These are phyloP conservation scores for Paramormyrops hopkinsi DNA, from an alignment of 2,797 vertebrate genomes.

Conservation along the genomic window DNA sequence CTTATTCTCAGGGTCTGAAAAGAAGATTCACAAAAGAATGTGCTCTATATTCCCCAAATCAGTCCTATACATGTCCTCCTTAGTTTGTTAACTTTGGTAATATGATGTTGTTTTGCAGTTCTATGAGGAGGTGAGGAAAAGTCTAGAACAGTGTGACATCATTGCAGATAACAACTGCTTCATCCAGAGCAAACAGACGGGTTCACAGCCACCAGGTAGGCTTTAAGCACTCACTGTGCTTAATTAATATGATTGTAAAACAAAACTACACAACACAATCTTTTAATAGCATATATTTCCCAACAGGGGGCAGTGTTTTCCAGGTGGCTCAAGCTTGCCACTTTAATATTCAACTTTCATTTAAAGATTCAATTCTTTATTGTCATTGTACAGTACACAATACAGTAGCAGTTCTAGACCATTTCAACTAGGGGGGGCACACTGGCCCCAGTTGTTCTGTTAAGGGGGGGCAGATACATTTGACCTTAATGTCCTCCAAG, in stretches of 20 bases:
- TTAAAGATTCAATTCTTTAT: not conserved
- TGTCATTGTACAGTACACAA: not conserved
- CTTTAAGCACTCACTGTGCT: not conserved
- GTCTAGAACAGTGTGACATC: conserved; percentile 73
- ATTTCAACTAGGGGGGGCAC: not conserved
- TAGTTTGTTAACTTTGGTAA: not conserved
- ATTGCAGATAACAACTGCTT: conserved; percentile 73
- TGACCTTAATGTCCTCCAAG: not conserved
- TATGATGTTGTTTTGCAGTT: conserved; percentile 50
- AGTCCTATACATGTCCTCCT: conserved; percentile 7
- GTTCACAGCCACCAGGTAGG: conserved; percentile 72
- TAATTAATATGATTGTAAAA: not conserved
- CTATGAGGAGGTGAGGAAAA: conserved; percentile 77
- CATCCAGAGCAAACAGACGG: conserved; percentile 73
- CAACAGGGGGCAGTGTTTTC: not conserved
- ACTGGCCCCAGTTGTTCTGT: not conserved
- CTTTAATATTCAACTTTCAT: not conserved
- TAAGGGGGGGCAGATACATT: not conserved
- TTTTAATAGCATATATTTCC: not conserved
- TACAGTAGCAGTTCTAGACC: not conserved
- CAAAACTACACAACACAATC: not conserved
- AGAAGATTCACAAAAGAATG: not conserved
- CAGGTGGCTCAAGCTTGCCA: not conserved
- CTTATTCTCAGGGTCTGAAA: not conserved
- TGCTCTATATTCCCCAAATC: not conserved